These are phyloP conservation scores for Epinephelus moara DNA, from an alignment of 2,113 vertebrate species.

Conservation along the genomic window DNA sequence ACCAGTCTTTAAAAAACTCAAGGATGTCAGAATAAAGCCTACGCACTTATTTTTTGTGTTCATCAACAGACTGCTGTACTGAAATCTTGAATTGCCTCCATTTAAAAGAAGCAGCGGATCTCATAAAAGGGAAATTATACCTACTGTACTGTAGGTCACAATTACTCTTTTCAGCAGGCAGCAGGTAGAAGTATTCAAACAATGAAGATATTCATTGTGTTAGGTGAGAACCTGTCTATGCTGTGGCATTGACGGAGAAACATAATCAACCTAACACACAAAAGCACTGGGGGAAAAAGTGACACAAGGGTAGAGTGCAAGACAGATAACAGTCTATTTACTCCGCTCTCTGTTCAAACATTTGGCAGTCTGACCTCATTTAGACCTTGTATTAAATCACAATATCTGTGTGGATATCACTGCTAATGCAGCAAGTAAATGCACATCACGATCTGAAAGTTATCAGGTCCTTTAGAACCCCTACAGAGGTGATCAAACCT, in stretches of 20 bases:
- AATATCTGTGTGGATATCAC: neutral
- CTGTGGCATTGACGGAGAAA: slow-evolving; percentile 15
- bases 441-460: neutral
- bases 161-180: slow-evolving; percentile 1
- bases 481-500: slow-evolving; percentile 20
- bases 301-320: neutral
- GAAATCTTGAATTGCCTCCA: neutral
- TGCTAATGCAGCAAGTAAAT: neutral
- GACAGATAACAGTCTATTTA: slow-evolving; percentile 25
- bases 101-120: slow-evolving; percentile 15
- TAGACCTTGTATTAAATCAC: slow-evolving; percentile 16
- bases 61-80: neutral
- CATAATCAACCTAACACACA: slow-evolving; percentile 17
- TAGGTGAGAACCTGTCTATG: neutral
- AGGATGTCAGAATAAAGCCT: slow-evolving; percentile 16
- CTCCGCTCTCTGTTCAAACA: slow-evolving; percentile 1
- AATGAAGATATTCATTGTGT: slow-evolving; percentile 8
- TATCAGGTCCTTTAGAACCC: slow-evolving; percentile 15
- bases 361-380: slow-evolving; percentile 20
- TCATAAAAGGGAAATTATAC: slow-evolving; percentile 9
- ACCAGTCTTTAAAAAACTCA: slow-evolving; percentile 5
- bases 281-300: neutral
- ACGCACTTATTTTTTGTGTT: slow-evolving; percentile 1
- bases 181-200: slow-evolving; percentile 13
- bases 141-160: slow-evolving; percentile 7